Evolutionary conservation across 2,888 invertebrate species (phyloP), one percentile per base, ranked within the genome.

Genomic region (Leptopilina syphax): DNA sequence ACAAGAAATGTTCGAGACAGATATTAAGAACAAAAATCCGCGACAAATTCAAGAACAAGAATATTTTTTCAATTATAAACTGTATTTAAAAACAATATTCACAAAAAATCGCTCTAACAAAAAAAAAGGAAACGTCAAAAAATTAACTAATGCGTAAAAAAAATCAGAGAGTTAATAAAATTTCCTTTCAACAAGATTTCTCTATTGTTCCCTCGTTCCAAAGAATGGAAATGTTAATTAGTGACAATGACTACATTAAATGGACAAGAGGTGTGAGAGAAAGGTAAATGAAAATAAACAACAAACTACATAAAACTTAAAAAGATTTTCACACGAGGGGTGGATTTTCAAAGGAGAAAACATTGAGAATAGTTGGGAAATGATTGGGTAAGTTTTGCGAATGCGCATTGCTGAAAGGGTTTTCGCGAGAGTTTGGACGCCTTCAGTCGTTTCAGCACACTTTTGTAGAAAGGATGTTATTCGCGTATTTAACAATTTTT

Each of bases 321-420:
- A 50, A 18, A 50, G 50, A 70, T 12, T 27, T 13, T 13, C 57
- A 73, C 54, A 73, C 34, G 34, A 47, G 50, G 50, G 50, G 7
- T 8, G 44, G 12, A 10, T 50, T 50, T 50, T 44, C 8, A 44
- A 44, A 12, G 54, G n/a, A 34, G 54, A 57, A 24, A 73, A 57
- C 27, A 34, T 54, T 54, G 34, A 13, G 63, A 63, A 63, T 24
- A 63, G 63, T 63, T n/a, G 3, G 57, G 13, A 57, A 54, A 57
- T 73, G 73, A 73, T 73, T 73, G 73, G 73, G n/a, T 12, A 73
- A 73, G 54, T 73, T 73, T 57, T 8, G 73, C 73, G 73, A 73
- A 34, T 73, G 73, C 73, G 73, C 73, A 73, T 73, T 73, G 2
- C 27, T 57, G 34, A 34, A 34, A 73, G 73, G 73, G 54, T 54